Evolutionary conservation across 2,888 invertebrate genomes (phyloP).

Genomic region (Sinelater perroti): DNA sequence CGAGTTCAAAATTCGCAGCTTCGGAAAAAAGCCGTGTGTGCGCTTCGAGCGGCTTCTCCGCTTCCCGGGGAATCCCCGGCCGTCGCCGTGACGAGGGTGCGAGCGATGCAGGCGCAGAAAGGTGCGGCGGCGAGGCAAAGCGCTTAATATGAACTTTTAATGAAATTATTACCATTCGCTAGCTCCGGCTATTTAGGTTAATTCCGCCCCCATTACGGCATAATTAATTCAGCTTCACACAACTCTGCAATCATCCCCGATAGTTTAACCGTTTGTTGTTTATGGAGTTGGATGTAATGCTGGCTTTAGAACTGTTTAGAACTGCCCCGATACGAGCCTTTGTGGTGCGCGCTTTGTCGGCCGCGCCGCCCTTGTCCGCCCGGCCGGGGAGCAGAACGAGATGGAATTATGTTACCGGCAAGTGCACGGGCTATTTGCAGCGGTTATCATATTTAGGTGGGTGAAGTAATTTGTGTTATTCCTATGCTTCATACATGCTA

Average conservation of each 20-base stretch:
- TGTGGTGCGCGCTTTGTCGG: conserved; percentile 13
- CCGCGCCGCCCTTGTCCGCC: conserved; percentile 1
- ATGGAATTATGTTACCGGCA: conserved; percentile 24
- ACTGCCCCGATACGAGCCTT: conserved; percentile 26
- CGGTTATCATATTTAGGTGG: conserved; percentile 33
- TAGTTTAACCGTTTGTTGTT: conserved; percentile 34
- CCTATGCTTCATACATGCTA: conserved; percentile 45
- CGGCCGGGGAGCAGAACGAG: conserved; percentile 14
- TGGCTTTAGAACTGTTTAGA: conserved; percentile 29
- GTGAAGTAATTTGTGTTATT: conserved; percentile 50
- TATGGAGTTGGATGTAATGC: conserved; percentile 31
- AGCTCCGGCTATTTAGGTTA: conserved; percentile 27
- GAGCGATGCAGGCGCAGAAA: neutral
- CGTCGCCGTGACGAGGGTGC: neutral
- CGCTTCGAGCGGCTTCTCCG: too few relatives aligned
- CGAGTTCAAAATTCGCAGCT: too few relatives aligned
- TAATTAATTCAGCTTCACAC: conserved; percentile 33
- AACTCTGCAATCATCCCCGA: conserved; percentile 31
- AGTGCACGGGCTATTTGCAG: conserved; percentile 31
- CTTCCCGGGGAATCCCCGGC: too few relatives aligned
- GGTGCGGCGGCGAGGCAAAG: conserved; percentile 15
- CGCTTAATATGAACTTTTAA: conserved; percentile 14
- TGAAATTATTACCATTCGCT: conserved; percentile 15
- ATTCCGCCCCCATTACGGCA: conserved; percentile 24
- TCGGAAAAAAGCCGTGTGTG: too few relatives aligned